phyloP scores from a whole-genome alignment of 2,797 vertebrate genomes.

The Halcyon leucocephala region DNA sequence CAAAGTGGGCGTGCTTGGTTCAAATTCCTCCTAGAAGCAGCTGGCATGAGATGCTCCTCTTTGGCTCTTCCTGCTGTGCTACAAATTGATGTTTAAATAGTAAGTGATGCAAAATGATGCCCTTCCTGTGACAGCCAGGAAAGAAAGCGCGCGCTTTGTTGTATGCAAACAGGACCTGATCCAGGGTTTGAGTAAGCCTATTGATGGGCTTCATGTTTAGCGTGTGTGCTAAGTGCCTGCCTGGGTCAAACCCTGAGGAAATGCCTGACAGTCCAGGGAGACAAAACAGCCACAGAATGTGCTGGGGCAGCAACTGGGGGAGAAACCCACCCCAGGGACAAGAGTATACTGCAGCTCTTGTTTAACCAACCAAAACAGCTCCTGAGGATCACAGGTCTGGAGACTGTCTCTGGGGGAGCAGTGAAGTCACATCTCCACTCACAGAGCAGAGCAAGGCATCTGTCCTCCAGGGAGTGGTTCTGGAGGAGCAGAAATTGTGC shows the following conservation, averaged over 20 bases:
- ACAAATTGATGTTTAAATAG: not conserved
- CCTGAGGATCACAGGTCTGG: not conserved
- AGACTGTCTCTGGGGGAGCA: not conserved
- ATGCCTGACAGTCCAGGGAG: not conserved
- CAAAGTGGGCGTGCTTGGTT: accelerated
- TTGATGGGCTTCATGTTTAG: not conserved
- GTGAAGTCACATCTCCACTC: not conserved
- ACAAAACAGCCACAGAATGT: not conserved
- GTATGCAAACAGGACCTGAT: not conserved
- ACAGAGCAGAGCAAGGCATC: not conserved
- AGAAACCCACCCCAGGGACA: not conserved
- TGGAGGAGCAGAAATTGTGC: not conserved
- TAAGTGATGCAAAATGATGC: not conserved
- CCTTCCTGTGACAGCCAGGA: not conserved
- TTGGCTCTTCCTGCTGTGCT: not conserved
- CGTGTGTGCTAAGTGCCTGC: not conserved
- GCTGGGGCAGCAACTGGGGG: not conserved
- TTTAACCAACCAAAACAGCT: not conserved
- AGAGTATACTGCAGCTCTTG: accelerated
- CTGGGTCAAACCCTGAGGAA: not conserved
- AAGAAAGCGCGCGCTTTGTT: accelerated
- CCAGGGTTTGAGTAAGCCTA: not conserved
- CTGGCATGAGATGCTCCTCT: not conserved
- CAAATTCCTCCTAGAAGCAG: not conserved
- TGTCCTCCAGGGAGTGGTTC: not conserved